A percentile compares a stretch with the other conserved stretches of the same genome.
Evolutionary conservation across 2,888 invertebrate genomes (phyloP).

Genomic region (Heliconius hortense): DNA sequence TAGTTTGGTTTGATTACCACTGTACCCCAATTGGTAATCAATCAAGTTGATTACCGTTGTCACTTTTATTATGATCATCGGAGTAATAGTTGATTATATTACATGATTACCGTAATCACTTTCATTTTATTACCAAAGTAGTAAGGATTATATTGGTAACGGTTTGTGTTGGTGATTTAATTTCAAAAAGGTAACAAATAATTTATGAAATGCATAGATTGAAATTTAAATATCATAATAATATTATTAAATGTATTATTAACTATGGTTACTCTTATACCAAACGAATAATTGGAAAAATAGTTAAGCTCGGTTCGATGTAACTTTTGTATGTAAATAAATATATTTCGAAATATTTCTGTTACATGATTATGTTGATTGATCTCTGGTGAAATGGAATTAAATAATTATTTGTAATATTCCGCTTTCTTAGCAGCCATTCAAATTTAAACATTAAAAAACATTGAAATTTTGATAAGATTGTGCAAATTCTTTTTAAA

Average conservation of each 20-base stretch:
- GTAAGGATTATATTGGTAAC: not conserved
- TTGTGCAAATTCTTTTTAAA: not conserved
- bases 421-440: not conserved
- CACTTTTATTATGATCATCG: not conserved
- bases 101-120: not conserved
- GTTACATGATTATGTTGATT: not conserved
- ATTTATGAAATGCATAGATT: constrained; percentile 14
- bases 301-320: constrained; percentile 11
- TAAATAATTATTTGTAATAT: constrained; percentile 1
- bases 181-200: not conserved
- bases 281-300: constrained; percentile 20
- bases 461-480: not conserved
- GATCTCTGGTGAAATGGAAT: constrained; percentile 13
- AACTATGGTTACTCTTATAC: constrained; percentile 27
- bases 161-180: not conserved
- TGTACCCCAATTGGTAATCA: not conserved
- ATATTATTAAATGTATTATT: constrained; percentile 13
- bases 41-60: not conserved
- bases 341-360: constrained; percentile 17
- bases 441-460: not conserved
- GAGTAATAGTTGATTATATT: not conserved
- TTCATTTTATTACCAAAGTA: not conserved
- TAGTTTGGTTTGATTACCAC: constrained; percentile 2
- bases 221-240: constrained; percentile 11
- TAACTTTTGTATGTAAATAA: constrained; percentile 18